Percentiles rank a stretch among this genome's conserved stretches.
These are phyloP conservation scores for Pampusana beccarii DNA, from an alignment of 2,113 vertebrate genomes.

Conservation along the genomic window DNA sequence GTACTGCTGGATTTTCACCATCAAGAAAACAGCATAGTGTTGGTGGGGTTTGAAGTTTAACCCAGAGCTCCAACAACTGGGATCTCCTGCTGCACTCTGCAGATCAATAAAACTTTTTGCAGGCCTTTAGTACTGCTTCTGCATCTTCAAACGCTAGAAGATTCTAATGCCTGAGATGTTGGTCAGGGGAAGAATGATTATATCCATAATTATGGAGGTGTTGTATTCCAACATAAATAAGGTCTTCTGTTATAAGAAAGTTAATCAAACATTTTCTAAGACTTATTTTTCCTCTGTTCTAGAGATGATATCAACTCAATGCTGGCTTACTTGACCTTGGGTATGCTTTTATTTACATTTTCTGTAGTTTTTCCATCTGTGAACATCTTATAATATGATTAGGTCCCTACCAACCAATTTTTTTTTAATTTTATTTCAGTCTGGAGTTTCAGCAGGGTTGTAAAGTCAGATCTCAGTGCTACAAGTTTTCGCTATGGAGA, in stretches of 20 bases:
- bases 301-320: conserved; percentile 78
- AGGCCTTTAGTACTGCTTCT: background rate
- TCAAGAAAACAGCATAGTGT: background rate
- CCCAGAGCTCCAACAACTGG: background rate
- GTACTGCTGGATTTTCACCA: background rate
- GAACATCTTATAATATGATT: background rate
- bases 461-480: background rate
- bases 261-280: background rate
- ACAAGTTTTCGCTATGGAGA: background rate
- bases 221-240: background rate
- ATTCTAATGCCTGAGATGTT: background rate
- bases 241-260: background rate
- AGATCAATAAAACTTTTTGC: background rate
- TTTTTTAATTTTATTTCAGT: too few relatives aligned
- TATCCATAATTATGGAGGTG: background rate
- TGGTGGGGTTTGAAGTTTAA: background rate
- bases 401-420: background rate
- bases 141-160: background rate
- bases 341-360: conserved; percentile 69
- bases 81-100: background rate
- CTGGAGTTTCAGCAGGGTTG: background rate
- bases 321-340: conserved; percentile 79
- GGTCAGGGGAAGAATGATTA: background rate
- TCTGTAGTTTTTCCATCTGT: background rate
- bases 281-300: background rate